phyloP scores from a whole-genome alignment of 2,797 vertebrate species.

The Philypnodon macrostomus region DNA sequence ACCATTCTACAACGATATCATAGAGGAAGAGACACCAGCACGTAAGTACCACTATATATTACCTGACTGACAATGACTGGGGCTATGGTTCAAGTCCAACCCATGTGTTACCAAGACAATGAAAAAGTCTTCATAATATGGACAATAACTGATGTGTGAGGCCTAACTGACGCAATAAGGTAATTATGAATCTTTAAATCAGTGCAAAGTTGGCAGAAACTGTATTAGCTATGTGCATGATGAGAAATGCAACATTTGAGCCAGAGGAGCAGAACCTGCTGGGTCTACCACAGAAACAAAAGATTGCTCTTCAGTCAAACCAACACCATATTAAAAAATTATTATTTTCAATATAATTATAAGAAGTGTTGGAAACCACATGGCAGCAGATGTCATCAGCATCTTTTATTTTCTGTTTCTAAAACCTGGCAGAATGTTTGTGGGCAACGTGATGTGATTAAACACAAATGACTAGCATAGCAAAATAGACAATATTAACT shows the following conservation, averaged over 20 bases:
- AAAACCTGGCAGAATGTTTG: slow-evolving; percentile 33
- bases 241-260: slow-evolving; percentile 26
- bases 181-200: background rate
- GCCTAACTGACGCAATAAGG: too few species aligned
- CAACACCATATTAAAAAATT: slow-evolving; percentile 17
- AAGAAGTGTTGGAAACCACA: too few species aligned
- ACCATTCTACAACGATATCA: slow-evolving; percentile 71
- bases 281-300: slow-evolving; percentile 25
- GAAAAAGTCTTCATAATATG: background rate
- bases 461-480: background rate
- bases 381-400: background rate
- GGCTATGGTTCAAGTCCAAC: slow-evolving; percentile 1
- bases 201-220: slow-evolving; percentile 17
- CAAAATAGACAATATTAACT: slow-evolving; percentile 16
- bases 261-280: slow-evolving; percentile 7
- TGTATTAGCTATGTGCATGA: slow-evolving; percentile 11
- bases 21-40: slow-evolving; percentile 44
- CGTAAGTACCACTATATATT: slow-evolving; percentile 60
- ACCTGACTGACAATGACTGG: background rate
- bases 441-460: slow-evolving; percentile 18
- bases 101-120: too few species aligned
- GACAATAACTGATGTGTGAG: background rate
- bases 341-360: too few species aligned
- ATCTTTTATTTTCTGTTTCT: slow-evolving; percentile 36
- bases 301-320: slow-evolving; percentile 15